Percentiles rank a stretch among this genome's conserved stretches.
These are phyloP conservation scores for Pachyseris speciosa DNA, from an alignment of 64 coral and sea anemone genomes.

Conservation along the genomic window DNA sequence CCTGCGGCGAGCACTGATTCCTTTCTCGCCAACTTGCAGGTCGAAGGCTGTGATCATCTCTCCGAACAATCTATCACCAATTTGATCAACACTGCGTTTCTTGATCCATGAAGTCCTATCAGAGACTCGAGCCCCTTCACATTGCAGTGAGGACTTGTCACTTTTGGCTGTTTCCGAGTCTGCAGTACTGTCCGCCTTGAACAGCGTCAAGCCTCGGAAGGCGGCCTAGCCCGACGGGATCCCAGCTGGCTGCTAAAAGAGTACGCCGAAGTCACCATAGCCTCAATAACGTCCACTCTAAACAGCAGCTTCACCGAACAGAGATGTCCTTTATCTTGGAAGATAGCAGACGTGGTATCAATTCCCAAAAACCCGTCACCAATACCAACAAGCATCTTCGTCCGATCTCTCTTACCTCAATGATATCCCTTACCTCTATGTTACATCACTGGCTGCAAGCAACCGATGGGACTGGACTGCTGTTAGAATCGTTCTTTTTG, in stretches of 20 bases:
- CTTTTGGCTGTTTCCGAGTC: slow-evolving; percentile 3
- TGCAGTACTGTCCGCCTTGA: slow-evolving; percentile 17
- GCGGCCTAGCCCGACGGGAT: slow-evolving; percentile 23
- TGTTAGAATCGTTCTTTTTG: too few species aligned
- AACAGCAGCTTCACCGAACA: too few species aligned
- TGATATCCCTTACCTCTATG: background rate
- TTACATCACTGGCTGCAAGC: too few species aligned
- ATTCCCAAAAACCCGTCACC: background rate
- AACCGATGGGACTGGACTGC: too few species aligned
- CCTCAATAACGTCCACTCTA: background rate
- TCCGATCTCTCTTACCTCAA: too few species aligned
- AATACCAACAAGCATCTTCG: too few species aligned
- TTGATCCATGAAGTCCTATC: slow-evolving; percentile 32
- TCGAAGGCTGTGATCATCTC: background rate
- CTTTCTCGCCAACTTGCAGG: background rate
- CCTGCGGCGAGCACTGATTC: background rate
- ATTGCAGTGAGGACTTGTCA: background rate
- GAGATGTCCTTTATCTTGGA: slow-evolving; percentile 16
- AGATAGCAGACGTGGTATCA: slow-evolving; percentile 25
- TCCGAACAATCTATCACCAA: background rate
- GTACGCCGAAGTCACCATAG: slow-evolving; percentile 14
- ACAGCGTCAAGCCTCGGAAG: background rate
- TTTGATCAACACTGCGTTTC: slow-evolving; percentile 5
- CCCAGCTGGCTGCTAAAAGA: slow-evolving; percentile 55
- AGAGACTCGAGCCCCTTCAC: background rate